phyloP scores from a whole-genome alignment of 2,113 vertebrate species.

The Brachyhypopomus gauderio region DNA sequence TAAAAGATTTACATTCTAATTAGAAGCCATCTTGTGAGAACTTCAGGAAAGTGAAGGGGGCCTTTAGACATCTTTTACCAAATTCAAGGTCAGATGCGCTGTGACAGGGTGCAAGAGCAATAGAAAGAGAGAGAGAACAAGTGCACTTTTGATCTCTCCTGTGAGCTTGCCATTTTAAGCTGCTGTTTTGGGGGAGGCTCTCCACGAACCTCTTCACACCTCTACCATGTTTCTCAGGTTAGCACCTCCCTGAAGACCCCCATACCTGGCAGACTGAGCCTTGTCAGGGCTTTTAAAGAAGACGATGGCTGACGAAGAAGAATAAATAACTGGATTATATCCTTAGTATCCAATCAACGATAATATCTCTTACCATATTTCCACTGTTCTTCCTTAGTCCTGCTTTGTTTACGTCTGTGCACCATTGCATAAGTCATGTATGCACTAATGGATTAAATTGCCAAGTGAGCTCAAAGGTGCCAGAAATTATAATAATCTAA shows the following conservation, averaged over 20 bases:
- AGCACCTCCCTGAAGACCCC: slow-evolving; percentile 26
- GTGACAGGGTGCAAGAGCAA: neutral
- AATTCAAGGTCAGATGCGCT: slow-evolving; percentile 18
- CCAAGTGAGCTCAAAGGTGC: slow-evolving; percentile 58
- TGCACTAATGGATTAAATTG: slow-evolving; percentile 39
- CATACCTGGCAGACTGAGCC: neutral
- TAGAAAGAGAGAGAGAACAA: neutral
- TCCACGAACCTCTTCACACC: slow-evolving; percentile 32
- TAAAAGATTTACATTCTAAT: neutral
- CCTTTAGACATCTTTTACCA: neutral
- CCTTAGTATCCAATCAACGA: too few relatives aligned
- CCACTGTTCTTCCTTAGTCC: neutral
- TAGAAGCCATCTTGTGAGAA: neutral
- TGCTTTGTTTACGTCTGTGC: neutral
- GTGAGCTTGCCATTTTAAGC: slow-evolving; percentile 10
- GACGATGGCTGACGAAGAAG: neutral
- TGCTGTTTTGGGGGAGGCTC: neutral
- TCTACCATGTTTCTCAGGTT: slow-evolving; percentile 37
- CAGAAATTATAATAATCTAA: slow-evolving; percentile 54
- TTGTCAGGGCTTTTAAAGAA: neutral
- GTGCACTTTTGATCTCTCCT: slow-evolving; percentile 12
- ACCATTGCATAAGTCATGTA: neutral
- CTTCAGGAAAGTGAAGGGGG: neutral
- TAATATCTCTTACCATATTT: neutral
- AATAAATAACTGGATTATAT: neutral